Evolutionary conservation across 1,140 invertebrate genomes (phyloP).

Genomic region (Zaprionus ghesquierei): DNA sequence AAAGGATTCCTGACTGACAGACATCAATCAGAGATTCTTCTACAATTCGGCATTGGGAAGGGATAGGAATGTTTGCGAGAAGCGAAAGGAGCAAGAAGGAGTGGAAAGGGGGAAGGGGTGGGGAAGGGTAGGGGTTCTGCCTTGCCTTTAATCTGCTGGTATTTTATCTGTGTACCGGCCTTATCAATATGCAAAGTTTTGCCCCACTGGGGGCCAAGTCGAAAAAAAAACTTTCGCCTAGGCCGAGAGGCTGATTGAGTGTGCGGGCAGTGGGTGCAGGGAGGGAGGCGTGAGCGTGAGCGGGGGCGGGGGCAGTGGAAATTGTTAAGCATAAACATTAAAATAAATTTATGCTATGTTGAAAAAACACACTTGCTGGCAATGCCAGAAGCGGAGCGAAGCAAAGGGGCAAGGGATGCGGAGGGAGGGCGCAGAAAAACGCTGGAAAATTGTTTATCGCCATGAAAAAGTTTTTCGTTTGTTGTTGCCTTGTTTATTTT

Average conservation of each 20-base stretch:
- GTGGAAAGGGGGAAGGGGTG: neutral
- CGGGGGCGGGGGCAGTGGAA: slow-evolving; percentile 45
- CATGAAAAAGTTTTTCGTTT: slow-evolving; percentile 66
- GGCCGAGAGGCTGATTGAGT: slow-evolving; percentile 36
- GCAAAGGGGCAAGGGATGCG: neutral
- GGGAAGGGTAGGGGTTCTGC: neutral
- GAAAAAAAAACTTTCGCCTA: slow-evolving; percentile 51
- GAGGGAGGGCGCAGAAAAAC: slow-evolving; percentile 12
- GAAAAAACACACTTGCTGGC: slow-evolving; percentile 3
- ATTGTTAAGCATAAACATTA: slow-evolving; percentile 79
- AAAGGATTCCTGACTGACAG: slow-evolving; percentile 65
- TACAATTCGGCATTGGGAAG: slow-evolving; percentile 16
- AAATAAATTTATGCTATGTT: slow-evolving; percentile 76
- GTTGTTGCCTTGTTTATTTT: slow-evolving; percentile 35
- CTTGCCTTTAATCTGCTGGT: slow-evolving; percentile 1
- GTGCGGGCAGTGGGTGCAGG: neutral
- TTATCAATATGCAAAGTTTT: slow-evolving; percentile 77
- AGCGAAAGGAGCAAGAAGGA: neutral
- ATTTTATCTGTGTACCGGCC: slow-evolving; percentile 55
- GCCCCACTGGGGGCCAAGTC: neutral
- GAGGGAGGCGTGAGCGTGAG: too few relatives aligned
- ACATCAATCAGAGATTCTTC: slow-evolving; percentile 69
- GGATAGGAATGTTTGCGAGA: neutral
- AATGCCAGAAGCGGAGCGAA: neutral
- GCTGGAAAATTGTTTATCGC: slow-evolving; percentile 77